Base-by-base conservation (phyloP, 2,888 invertebrate species). In the Drosophila putrida region DNA sequence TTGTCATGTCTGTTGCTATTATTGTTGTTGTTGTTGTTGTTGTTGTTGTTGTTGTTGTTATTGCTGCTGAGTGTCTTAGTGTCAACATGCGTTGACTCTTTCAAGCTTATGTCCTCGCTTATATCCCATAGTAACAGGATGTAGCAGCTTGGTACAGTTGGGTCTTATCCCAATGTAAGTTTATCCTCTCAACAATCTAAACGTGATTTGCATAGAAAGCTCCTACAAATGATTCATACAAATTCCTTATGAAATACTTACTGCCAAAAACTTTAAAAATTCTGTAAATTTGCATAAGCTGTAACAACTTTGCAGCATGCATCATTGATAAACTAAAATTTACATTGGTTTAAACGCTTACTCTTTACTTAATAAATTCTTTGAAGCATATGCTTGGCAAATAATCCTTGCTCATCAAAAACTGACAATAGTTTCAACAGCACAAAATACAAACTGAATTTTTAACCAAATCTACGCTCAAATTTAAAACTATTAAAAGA, bases 1-100 rank as follows among this genome's bases (percentile, higher is more conserved):
- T 77, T 77, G 77, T 71, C 63, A 67, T 68, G 55, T 47, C 50
- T 71, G 47, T 31, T 58, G 61, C 27, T 58, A 49, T 61, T 43
- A 68, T 36, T 53, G 44, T 28, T 68, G 38, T 41, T 71, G 41
- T 31, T 58, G 61, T 25, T 58, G 38, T 41, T 71, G 41, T 31
- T 58, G 61, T 25, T 58, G 53, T 58, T 47, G 71, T 28, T 64
- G 41, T 13, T 60, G 31, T 8, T 39, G 31, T 20, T 51, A 36
- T 15, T 58, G 58, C 44, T 62, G 60, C 46, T 69, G 78, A 80
- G 85, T 88, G 80, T 76, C 86, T 81, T 77, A 81, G 81, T 86
- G 86, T 88, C 85, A 88, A 88, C 85, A 85, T 81, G 86, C 85
- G 88, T 86, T 82, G 78, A 86, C 75, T 82, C 65, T 86, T 69